Evolutionary conservation across 2,113 vertebrate genomes (phyloP), one percentile per base, ranked within the genome.

Genomic region (Alethe diademata): DNA sequence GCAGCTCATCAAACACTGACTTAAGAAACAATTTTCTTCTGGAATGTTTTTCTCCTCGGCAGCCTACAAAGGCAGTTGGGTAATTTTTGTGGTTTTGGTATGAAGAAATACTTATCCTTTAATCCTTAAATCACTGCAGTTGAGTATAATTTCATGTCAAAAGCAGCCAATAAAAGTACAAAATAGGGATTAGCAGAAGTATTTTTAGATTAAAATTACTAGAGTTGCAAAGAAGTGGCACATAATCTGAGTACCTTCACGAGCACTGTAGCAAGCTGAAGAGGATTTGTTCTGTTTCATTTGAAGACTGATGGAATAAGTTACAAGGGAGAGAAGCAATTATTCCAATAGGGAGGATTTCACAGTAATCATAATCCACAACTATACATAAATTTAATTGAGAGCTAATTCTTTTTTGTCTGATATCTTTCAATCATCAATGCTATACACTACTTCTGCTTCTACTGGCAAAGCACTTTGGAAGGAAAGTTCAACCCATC

Each of bases 21-120:
- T 73, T 76, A 43, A 33, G 56, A 92, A 86, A 93, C 66, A 64
- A 56, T 78, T 86, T 83, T 91, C 42, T 80, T 73, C 73, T 84
- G 43, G 60, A 83, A 47, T 93, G 51, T 90, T 96, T 97, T 95
- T 76, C 92, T 70, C 60, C 47, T 42, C 19, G 1, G 17, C 88
- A 89, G 56, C 62, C 58, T 85, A 78, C 31, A 81, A 94, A 93
- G 57, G 51, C 81, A 72, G 11, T 45, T 78, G 71, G 29, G 85
- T 61, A 26, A 95, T 84, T 93, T 47, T 62, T 93, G 19, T 2
- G 7, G 16, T 71, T 91, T 96, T 36, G 53, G 1, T 91, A 71
- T 72, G 56, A 92, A 96, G 79, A 93, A 85, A 53, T 54, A 75
- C 17, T 81, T 95, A 94, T 96, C 66, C 69, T 23, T 92, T 93